These are phyloP conservation scores for Virgularia gustaviana DNA, from an alignment of 92 coral and sea anemone species.

Conservation along the genomic window DNA sequence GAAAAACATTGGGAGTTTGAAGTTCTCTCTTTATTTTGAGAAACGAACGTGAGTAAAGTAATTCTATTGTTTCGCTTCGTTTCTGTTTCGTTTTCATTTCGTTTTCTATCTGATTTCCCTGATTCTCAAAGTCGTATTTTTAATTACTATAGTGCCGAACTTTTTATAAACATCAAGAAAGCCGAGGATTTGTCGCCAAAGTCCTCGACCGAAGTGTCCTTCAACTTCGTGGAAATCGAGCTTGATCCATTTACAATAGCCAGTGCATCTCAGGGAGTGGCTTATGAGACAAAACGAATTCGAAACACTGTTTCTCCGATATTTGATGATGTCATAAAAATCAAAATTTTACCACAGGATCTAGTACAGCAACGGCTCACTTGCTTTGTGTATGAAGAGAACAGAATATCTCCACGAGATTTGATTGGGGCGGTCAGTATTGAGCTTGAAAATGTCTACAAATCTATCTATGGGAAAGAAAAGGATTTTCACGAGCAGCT, in stretches of 20 bases:
- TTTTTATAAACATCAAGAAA: slow-evolving; percentile 63
- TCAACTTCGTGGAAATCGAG: slow-evolving; percentile 84
- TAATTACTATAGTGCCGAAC: slow-evolving; percentile 56
- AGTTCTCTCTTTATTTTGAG: slow-evolving; percentile 75
- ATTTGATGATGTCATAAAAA: slow-evolving; percentile 65
- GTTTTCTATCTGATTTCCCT: background rate
- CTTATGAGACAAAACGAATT: slow-evolving; percentile 60
- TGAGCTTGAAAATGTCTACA: slow-evolving; percentile 60
- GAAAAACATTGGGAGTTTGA: slow-evolving; percentile 76
- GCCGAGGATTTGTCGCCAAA: slow-evolving; percentile 76
- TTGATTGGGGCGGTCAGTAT: slow-evolving; percentile 80
- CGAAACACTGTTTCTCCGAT: slow-evolving; percentile 74
- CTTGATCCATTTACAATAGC: slow-evolving; percentile 68
- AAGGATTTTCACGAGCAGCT: slow-evolving; percentile 58
- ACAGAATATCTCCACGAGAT: slow-evolving; percentile 88
- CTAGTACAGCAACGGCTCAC: slow-evolving; percentile 79
- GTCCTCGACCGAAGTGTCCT: slow-evolving; percentile 74
- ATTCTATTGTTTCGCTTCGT: background rate
- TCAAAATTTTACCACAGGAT: slow-evolving; percentile 75
- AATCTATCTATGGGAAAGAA: slow-evolving; percentile 62
- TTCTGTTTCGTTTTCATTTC: background rate
- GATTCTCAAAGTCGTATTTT: background rate
- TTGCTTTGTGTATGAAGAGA: slow-evolving; percentile 79
- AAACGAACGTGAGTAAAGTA: slow-evolving; percentile 60
- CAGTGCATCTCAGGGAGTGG: slow-evolving; percentile 4